Percentiles rank a stretch among this genome's conserved stretches.
Evolutionary conservation across 2,797 vertebrate species (phyloP).

Genomic region (Rhinella marina): DNA sequence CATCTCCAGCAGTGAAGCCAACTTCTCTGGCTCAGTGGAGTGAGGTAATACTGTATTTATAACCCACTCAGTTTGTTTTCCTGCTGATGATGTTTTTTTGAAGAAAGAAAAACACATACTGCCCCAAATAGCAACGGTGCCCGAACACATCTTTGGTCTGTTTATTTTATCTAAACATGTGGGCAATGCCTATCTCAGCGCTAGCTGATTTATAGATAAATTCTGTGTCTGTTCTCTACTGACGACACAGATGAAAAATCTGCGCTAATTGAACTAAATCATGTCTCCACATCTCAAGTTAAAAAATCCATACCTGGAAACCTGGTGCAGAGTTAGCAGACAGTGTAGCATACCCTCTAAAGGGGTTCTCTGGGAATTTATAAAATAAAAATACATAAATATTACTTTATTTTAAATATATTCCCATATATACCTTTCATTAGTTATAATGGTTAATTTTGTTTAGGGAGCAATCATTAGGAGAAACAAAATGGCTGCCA

Average conservation of each 20-base stretch:
- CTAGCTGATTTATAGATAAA: constrained; percentile 42
- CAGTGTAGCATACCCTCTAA: not conserved
- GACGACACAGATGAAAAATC: not conserved
- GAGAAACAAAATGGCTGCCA: no score
- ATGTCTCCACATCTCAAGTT: no score
- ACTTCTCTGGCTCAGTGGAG: constrained; percentile 72
- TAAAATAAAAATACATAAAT: no score
- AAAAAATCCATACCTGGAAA: not conserved
- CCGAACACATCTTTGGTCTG: constrained; percentile 84
- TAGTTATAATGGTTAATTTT: no score
- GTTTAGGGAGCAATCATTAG: no score
- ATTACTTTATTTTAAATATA: no score
- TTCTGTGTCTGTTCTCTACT: constrained; percentile 14
- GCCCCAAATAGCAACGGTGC: constrained; percentile 74
- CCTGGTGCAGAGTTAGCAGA: not conserved
- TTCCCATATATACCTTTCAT: no score
- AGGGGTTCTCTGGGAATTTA: no score
- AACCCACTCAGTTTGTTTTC: constrained; percentile 82
- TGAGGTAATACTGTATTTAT: constrained; percentile 88
- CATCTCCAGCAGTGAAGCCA: constrained; percentile 72
- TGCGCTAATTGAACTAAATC: not conserved
- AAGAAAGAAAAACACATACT: constrained; percentile 64
- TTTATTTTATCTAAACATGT: constrained; percentile 80
- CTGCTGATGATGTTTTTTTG: constrained; percentile 80
- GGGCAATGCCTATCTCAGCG: constrained; percentile 36